Evolutionary conservation across 2,888 invertebrate species (phyloP), one percentile per base, ranked within the genome.

Genomic region (Drosophila nr. fundita): DNA sequence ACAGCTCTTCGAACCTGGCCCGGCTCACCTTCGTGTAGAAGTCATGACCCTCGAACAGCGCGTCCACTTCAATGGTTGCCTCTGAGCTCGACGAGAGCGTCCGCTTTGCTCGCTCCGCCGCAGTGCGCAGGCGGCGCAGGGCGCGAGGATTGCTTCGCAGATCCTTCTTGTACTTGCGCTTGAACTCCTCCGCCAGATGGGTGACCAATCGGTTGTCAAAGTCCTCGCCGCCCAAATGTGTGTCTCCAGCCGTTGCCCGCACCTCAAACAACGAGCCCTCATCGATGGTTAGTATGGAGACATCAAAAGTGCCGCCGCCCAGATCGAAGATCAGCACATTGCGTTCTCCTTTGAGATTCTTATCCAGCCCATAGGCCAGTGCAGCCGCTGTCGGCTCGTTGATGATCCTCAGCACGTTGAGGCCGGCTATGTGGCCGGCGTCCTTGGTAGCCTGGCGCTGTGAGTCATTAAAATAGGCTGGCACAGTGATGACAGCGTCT

Each of bases 301-400:
- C 64, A 49, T 65, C 64, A 45, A 65, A 65, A 40, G 64, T 65
- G 49, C 64, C 64, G 91, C 99, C 98, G 73, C 92, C 92, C 82
- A 92, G 76, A 66, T 92, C 92, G 58, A 92, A 36, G 58, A 63
- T 63, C 24, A 63, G 45, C 45, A 63, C 63, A 57, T 63, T 63
- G 45, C 63, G 63, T 42, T 63, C 63, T 15, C 63, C 63, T 34
- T 63, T 63, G 27, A 63, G 63, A 42, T 63, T 36, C 57, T 63
- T 63, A 58, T 63, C 63, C 30, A 63, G 63, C 21, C 63, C 63
- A 45, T 63, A 63, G 29, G 63, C 63, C 45, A 63, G 63, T 30
- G 63, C 63, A 18, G 63, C 63, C 45, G 63, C 63, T 11, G 63
- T 63, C 18, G 63, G 63, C 58, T 63, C 63, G 63, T 63, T 63